Base-by-base conservation (phyloP, 1,140 invertebrate genomes). In the Drosophila jambulina region DNA sequence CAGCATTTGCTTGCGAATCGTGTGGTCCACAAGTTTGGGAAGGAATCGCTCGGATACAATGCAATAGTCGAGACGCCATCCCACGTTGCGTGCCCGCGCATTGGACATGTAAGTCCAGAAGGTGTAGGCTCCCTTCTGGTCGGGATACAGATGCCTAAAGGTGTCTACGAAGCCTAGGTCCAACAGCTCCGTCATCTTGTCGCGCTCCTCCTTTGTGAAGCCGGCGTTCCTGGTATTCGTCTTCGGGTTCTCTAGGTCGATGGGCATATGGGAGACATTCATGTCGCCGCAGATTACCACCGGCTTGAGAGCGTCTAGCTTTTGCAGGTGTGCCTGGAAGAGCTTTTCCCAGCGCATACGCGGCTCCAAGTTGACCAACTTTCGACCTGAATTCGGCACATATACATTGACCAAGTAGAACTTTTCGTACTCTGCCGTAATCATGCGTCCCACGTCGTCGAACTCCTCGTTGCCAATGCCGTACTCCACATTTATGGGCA, bases 61-160 rank as follows among this genome's bases (percentile, higher is more conserved):
- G 92, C 98, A 99, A 92, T 99, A 99, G 93, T 99, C 98, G 71
- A 99, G 93, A 92, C 98, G 95, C 98, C 99, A 99, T 93, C 99
- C 99, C 84, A 98, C 95, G 94, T 99, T 99, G 83, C 97, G 98
- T 4, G 94, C 93, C 65, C 99, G 94, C 3, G 92, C 85, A 80
- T 92, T 92, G 45, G 70, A 48, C 87, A 93, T 91, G 46, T 93
- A 93, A 0, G 92, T 92, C 99, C 99, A 99, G 92, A 98, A 99
- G 1, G 98, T 98, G 90, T 99, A 99, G 12, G 96, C 96, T 4
- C 94, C 96, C 15, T 94, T 96, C 82, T 95, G 94, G 10, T 99
- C 96, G 0, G 99, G 99, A 94, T 99, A 97, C 2, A 99, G 94
- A 72, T 96, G 93, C 43, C 99, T 94, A 91, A 96, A 99, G 0